phyloP scores from a whole-genome alignment of 2,113 vertebrate species.

The Eudyptes chrysolophus region DNA sequence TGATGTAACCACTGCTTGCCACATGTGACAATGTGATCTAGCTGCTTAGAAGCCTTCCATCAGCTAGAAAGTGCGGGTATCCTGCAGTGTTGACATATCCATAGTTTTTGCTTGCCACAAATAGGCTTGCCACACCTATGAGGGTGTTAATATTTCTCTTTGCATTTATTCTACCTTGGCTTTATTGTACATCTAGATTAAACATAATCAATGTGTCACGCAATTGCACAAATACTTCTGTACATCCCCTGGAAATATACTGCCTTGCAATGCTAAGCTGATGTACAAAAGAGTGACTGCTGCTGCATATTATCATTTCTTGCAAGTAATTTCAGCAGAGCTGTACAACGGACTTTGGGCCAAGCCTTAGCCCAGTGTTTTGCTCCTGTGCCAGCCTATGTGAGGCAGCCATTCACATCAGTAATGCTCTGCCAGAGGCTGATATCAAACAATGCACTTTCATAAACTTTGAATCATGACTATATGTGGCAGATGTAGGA shows the following conservation, averaged over 20 bases:
- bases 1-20: neutral
- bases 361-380: neutral
- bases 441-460: neutral
- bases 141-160: neutral
- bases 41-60: neutral
- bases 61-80: neutral
- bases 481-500: neutral
- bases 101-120: neutral
- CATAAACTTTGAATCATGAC: neutral
- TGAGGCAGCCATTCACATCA: neutral
- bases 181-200: neutral
- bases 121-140: fast-evolving
- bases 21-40: fast-evolving
- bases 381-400: neutral
- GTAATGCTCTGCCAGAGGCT: neutral
- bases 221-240: neutral
- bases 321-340: neutral
- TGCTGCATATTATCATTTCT: neutral
- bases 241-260: neutral
- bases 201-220: neutral
- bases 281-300: neutral
- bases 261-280: neutral
- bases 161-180: neutral
- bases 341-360: neutral
- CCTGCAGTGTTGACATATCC: neutral